Evolutionary conservation across 2,888 invertebrate species (phyloP).

Genomic region (Frankliniella intonsa): DNA sequence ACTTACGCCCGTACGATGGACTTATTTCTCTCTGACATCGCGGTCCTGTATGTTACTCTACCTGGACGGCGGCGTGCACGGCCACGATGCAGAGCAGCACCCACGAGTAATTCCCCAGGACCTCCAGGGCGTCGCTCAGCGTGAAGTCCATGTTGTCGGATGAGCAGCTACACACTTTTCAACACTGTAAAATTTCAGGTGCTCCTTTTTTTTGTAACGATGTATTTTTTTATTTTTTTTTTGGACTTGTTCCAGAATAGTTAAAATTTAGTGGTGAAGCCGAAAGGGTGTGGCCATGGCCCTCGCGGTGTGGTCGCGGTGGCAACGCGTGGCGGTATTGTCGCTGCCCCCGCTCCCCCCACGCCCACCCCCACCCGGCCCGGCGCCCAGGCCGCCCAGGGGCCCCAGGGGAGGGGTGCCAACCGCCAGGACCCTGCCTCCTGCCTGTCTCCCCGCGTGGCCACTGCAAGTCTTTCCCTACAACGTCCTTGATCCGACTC

Average conservation of each 20-base stretch:
- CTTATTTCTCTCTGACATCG: neutral
- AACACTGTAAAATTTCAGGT: neutral
- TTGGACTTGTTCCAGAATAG: neutral
- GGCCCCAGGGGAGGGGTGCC: no score
- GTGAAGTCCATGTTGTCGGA: neutral
- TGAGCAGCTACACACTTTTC: neutral
- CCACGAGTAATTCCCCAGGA: neutral
- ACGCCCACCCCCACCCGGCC: no score
- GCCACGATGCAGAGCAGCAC: neutral
- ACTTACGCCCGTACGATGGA: neutral
- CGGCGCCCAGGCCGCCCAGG: no score
- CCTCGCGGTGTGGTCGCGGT: neutral
- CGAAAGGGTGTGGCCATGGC: neutral
- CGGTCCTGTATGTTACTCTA: neutral
- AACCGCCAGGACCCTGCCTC: neutral
- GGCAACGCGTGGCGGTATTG: no score
- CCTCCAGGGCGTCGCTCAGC: neutral
- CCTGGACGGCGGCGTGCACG: slow-evolving; percentile 3
- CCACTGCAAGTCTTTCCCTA: neutral
- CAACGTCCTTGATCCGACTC: neutral
- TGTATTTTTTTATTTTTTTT: no score
- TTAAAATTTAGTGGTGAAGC: neutral
- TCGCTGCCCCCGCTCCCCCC: no score
- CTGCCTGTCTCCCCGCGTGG: neutral
- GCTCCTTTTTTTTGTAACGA: no score